Conservation (phyloP, 2,113 vertebrate genomes). For the Tamias sibiricus region DNA sequence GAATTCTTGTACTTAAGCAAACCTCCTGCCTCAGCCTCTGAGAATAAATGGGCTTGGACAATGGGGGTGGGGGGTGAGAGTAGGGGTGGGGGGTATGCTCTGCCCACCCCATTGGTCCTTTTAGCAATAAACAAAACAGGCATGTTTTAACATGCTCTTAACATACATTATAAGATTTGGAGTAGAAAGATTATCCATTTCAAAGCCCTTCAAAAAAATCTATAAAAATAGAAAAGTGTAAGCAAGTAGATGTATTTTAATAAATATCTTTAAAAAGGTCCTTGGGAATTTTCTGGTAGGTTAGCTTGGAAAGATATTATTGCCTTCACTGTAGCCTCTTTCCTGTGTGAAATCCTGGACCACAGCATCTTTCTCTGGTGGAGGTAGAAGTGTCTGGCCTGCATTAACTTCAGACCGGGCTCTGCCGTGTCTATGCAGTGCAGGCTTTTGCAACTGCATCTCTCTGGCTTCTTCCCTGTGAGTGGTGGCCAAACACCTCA, state of each 20-base stretch:
- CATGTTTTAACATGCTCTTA: not conserved
- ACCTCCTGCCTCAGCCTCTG: not conserved
- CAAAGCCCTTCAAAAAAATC: not conserved
- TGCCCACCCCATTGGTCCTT: not conserved
- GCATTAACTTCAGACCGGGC: not conserved
- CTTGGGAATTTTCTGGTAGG: not conserved
- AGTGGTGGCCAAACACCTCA: not conserved
- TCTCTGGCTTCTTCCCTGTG: not conserved
- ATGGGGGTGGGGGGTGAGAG: no score
- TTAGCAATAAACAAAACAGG: no score
- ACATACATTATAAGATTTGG: slow-evolving; percentile 1
- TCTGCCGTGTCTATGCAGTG: fast-evolving
- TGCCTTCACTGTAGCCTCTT: not conserved
- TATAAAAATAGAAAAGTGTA: not conserved
- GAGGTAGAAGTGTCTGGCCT: no score
- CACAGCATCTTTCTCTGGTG: not conserved
- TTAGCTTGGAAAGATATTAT: not conserved
- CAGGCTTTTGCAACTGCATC: not conserved
- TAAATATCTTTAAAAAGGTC: not conserved
- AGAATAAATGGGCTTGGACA: not conserved
- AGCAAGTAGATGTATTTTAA: not conserved
- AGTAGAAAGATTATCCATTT: not conserved
- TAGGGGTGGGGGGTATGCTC: no score
- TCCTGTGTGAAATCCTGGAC: not conserved
- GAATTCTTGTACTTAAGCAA: not conserved